Evolutionary conservation across 2,888 invertebrate species (phyloP), one percentile per base, ranked within the genome.

Genomic region (Phasia obesa): DNA sequence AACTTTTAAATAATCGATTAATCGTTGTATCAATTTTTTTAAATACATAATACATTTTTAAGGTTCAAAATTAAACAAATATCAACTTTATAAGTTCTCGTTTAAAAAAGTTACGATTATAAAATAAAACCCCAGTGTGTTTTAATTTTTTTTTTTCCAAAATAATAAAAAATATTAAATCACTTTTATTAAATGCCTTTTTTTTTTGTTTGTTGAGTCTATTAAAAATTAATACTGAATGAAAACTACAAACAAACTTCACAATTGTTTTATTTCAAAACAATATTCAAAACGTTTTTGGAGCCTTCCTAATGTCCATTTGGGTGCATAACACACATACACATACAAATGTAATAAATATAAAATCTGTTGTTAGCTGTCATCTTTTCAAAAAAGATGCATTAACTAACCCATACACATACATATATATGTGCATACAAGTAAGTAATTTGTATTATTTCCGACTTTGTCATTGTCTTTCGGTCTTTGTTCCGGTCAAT

Each of bases 401-500:
- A 15, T 31, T 27, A n/a, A 70, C 31, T 19, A 42, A 25, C 17
- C 9, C 35, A 35, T 27, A 27, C 27, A 27, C 27, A 27, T 6
- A 27, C 27, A 27, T 27, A 27, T 6, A 27, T 6, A 27, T 6
- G 6, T 6, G 6, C 35, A 35, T 11, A 35, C 11, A 11, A 35
- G 35, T 11, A 53, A 38, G 1, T 25, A 15, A 59, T 55, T 55
- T 64, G 15, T 35, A 38, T 55, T 74, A 73, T 74, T 78, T 82
- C 74, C 82, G 69, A 74, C 73, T 51, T 78, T 74, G 42, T 74
- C 57, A 49, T 77, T 82, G 69, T 70, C 67, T n/a, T n/a, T 64
- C 13, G 73, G 57, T 35, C 82, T 82, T 74, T 82, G 82, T 82
- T 82, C 77, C 82, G 77, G 82, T 59, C 69, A 69, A 70, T 47